Conservation (phyloP, 2,888 invertebrate genomes). For the Serrognathus titanus region DNA sequence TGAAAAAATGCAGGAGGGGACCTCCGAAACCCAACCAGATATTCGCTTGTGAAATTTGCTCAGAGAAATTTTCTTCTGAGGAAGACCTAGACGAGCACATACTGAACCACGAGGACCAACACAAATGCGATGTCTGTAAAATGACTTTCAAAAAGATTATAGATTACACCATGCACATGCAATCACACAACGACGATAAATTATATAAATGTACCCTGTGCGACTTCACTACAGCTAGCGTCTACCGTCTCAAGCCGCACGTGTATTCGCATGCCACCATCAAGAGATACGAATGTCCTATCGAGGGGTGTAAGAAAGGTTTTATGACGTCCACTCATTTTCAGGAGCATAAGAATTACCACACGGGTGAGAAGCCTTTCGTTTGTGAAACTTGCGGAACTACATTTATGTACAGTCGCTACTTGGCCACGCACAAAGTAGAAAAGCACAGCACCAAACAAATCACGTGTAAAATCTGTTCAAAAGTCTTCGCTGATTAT, state of each 20-base stretch:
- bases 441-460: slow-evolving; percentile 50
- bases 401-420: too few species aligned
- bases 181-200: slow-evolving; percentile 44
- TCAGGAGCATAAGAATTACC: slow-evolving; percentile 3
- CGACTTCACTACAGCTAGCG: slow-evolving; percentile 36
- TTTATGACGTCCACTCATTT: neutral
- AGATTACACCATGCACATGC: slow-evolving; percentile 42
- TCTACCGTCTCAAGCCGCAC: slow-evolving; percentile 45
- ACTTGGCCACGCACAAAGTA: slow-evolving; percentile 46
- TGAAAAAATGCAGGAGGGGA: too few species aligned
- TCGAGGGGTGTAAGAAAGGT: neutral
- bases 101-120: slow-evolving; percentile 46
- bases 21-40: too few species aligned
- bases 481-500: slow-evolving; percentile 43
- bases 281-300: slow-evolving; percentile 49
- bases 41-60: slow-evolving; percentile 42
- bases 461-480: slow-evolving; percentile 43
- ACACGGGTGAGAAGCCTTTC: slow-evolving; percentile 23
- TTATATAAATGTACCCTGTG: slow-evolving; percentile 35
- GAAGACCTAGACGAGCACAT: slow-evolving; percentile 48
- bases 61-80: slow-evolving; percentile 47
- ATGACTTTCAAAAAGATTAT: slow-evolving; percentile 41
- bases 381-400: slow-evolving; percentile 14
- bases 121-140: slow-evolving; percentile 43
- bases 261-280: slow-evolving; percentile 48